phyloP scores from a whole-genome alignment of 1,140 invertebrate species.

The Cydia strobilella region DNA sequence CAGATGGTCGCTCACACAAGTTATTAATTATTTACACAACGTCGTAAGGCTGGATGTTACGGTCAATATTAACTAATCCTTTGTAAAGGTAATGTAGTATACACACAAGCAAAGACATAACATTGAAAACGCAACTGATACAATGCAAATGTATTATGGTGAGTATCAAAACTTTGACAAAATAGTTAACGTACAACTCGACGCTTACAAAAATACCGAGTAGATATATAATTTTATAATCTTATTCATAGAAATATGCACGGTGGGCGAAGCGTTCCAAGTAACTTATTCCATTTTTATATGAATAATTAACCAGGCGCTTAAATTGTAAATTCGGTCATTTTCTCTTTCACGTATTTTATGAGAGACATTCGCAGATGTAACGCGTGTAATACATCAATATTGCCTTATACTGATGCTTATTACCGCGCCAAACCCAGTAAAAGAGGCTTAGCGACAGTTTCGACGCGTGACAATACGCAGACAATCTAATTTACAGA shows the following conservation, averaged over 20 bases:
- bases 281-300: not conserved
- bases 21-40: not conserved
- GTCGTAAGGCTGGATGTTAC: not conserved
- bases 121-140: too few species aligned
- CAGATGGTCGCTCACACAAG: conserved; percentile 17
- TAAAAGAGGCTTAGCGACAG: conserved; percentile 28
- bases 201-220: too few species aligned
- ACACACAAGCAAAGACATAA: too few species aligned
- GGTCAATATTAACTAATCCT: not conserved
- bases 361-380: not conserved
- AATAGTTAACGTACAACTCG: too few species aligned
- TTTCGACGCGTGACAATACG: conserved; percentile 42
- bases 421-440: conserved; percentile 35
- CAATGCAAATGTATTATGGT: too few species aligned
- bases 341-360: not conserved
- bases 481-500: conserved; percentile 49
- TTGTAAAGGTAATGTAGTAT: too few species aligned
- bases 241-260: not conserved
- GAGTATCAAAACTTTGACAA: too few species aligned
- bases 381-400: conserved; percentile 17
- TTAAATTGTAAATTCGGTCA: not conserved
- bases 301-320: not conserved
- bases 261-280: not conserved
- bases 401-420: not conserved
- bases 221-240: not conserved